These are phyloP conservation scores for Sciurus vulgaris DNA, from an alignment of 2,797 vertebrate species.

Conservation along the genomic window DNA sequence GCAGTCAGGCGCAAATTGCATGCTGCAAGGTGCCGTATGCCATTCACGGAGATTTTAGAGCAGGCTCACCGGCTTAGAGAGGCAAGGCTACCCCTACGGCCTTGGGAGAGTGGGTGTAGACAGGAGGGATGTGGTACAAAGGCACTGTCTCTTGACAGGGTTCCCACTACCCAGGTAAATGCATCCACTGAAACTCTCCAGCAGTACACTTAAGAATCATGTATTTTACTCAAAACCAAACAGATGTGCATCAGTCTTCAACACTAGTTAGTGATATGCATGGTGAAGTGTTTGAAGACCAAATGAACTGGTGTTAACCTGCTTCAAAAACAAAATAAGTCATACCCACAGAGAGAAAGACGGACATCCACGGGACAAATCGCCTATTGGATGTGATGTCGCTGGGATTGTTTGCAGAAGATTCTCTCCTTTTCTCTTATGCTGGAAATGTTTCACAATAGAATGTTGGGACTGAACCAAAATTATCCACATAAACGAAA, in stretches of 20 bases:
- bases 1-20: neutral
- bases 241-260: rapidly evolving
- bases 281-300: neutral
- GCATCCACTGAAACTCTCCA: neutral
- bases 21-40: rapidly evolving
- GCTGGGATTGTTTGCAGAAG: rapidly evolving
- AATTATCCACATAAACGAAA: neutral
- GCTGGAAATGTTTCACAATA: neutral
- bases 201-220: neutral
- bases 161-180: rapidly evolving
- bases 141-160: neutral
- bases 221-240: neutral
- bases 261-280: neutral
- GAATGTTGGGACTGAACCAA: neutral
- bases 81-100: too few species aligned
- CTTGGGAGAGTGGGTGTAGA: too few species aligned
- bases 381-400: rapidly evolving
- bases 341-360: too few species aligned
- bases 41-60: neutral
- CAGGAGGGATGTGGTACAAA: rapidly evolving
- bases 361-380: rapidly evolving
- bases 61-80: too few species aligned
- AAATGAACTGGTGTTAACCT: rapidly evolving
- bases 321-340: too few species aligned
- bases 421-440: neutral